Evolutionary conservation across 1,140 invertebrate species (phyloP).

Genomic region (Camponotus floridanus): DNA sequence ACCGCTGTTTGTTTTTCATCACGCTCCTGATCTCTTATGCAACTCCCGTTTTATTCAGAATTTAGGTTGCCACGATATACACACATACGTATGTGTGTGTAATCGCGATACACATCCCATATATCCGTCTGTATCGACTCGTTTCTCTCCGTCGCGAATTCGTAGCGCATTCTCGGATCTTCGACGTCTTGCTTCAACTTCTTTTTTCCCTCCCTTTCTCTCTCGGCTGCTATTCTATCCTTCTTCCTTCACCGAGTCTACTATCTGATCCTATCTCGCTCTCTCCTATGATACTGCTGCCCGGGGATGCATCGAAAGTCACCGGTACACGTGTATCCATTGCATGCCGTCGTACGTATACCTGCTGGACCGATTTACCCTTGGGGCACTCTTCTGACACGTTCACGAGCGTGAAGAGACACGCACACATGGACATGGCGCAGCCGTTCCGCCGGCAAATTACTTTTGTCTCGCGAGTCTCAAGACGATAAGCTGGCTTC

Average conservation of each 20-base stretch:
- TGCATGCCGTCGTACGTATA: conserved; percentile 8
- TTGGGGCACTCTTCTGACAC: conserved; percentile 52
- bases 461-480: conserved; percentile 71
- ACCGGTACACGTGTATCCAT: conserved; percentile 47
- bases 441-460: conserved; percentile 62
- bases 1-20: conserved; percentile 87
- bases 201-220: background rate
- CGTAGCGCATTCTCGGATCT: conserved; percentile 54
- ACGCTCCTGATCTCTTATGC: conserved; percentile 86
- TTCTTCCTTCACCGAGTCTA: conserved; percentile 22
- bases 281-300: conserved; percentile 20
- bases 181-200: conserved; percentile 1
- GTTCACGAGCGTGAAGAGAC: conserved; percentile 4
- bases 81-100: background rate
- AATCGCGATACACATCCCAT: conserved; percentile 17
- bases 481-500: conserved; percentile 50
- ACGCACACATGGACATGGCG: conserved; percentile 10
- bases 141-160: conserved; percentile 39
- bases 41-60: conserved; percentile 85
- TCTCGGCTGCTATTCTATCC: background rate
- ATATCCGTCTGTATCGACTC: conserved; percentile 67
- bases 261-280: background rate
- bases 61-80: conserved; percentile 82
- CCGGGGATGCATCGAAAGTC: conserved; percentile 69
- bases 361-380: conserved; percentile 65